Conservation (phyloP, 2,888 invertebrate genomes). For the Tigriopus californicus region DNA sequence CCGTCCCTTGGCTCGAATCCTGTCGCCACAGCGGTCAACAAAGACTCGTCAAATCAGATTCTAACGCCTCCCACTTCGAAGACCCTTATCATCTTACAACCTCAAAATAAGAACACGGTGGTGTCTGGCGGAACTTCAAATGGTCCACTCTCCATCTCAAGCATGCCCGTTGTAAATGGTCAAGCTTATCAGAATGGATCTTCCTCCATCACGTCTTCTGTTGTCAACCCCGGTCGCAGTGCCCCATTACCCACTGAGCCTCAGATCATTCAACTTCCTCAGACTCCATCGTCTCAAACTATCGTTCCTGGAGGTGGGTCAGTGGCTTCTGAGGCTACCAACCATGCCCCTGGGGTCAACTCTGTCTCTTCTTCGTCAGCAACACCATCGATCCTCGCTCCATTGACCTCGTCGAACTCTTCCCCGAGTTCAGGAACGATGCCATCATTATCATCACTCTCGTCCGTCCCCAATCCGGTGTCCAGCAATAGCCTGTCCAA, state of each 20-base stretch:
- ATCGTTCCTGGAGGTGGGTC: too few relatives aligned
- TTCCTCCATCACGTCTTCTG: background rate
- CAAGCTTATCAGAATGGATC: background rate
- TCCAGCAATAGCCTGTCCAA: slow-evolving; percentile 16
- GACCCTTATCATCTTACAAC: background rate
- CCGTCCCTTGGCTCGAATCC: background rate
- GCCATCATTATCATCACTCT: slow-evolving; percentile 12
- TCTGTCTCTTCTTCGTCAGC: too few relatives aligned
- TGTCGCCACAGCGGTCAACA: background rate
- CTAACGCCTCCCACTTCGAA: background rate
- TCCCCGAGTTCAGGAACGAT: background rate
- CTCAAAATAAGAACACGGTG: background rate
- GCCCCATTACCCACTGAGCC: too few relatives aligned
- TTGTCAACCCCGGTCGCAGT: too few relatives aligned
- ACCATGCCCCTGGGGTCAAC: too few relatives aligned
- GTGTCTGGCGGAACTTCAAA: background rate
- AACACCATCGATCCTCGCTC: too few relatives aligned
- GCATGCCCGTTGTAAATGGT: background rate
- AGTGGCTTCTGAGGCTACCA: too few relatives aligned
- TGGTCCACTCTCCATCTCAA: too few relatives aligned
- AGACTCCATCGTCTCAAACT: too few relatives aligned
- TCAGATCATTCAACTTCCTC: too few relatives aligned
- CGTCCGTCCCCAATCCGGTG: slow-evolving; percentile 14
- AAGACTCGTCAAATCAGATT: too few relatives aligned
- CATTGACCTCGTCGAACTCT: background rate